A percentile compares a stretch with the other conserved stretches of the same genome.
phyloP scores from a whole-genome alignment of 1,140 invertebrate species.

The Drosophila ercepeae region DNA sequence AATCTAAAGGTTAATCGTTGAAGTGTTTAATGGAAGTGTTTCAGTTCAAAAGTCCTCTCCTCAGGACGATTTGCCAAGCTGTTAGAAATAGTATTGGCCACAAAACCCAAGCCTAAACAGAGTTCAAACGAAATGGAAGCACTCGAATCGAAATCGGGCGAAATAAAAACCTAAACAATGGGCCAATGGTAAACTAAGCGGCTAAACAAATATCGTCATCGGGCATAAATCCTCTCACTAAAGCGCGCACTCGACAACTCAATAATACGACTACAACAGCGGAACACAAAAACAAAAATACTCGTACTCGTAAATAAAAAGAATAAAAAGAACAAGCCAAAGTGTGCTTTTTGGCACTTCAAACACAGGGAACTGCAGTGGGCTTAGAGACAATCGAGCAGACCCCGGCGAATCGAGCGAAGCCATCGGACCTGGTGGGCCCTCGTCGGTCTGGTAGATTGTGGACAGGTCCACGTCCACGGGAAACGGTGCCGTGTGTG shows the following conservation, averaged over 20 bases:
- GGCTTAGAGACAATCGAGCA: slow-evolving; percentile 71
- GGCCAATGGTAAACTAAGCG: slow-evolving; percentile 66
- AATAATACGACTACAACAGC: slow-evolving; percentile 42
- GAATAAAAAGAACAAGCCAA: slow-evolving; percentile 24
- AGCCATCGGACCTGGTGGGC: slow-evolving; percentile 12
- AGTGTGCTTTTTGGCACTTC: slow-evolving; percentile 79
- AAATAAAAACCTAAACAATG: slow-evolving; percentile 51
- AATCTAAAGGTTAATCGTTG: too few relatives aligned
- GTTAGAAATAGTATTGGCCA: neutral
- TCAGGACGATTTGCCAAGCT: neutral
- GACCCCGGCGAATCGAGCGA: slow-evolving; percentile 12
- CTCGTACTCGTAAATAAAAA: too few relatives aligned
- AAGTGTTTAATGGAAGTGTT: too few relatives aligned
- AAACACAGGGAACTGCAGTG: slow-evolving; percentile 59
- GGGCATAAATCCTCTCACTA: slow-evolving; percentile 70
- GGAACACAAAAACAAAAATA: neutral
- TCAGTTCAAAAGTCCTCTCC: too few relatives aligned
- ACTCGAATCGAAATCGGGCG: neutral
- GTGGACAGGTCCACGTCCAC: slow-evolving; percentile 23
- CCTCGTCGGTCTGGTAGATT: slow-evolving; percentile 28
- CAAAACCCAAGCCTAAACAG: slow-evolving; percentile 14
- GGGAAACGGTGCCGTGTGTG: slow-evolving; percentile 19
- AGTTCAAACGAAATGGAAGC: slow-evolving; percentile 35
- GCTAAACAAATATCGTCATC: slow-evolving; percentile 70
- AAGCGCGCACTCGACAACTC: slow-evolving; percentile 64